Percentiles rank a stretch among this genome's conserved stretches.
These are phyloP conservation scores for Pseudorectes ferrugineus DNA, from an alignment of 2,113 vertebrate genomes.

Conservation along the genomic window DNA sequence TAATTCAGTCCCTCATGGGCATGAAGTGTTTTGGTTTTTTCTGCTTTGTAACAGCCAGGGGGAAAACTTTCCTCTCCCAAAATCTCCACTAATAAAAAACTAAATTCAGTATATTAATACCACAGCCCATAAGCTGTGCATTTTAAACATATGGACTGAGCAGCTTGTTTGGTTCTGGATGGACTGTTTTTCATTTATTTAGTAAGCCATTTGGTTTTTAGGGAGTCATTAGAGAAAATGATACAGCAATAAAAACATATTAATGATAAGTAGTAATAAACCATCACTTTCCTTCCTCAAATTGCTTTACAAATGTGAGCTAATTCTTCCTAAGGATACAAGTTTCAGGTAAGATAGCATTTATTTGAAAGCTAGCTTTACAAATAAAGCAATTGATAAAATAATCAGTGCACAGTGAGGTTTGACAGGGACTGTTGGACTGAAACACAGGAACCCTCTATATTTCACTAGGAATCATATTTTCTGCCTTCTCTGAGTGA, in stretches of 20 bases:
- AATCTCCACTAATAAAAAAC: neutral
- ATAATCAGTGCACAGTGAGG: neutral
- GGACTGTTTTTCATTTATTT: neutral
- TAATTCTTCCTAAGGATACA: neutral
- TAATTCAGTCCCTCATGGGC: neutral
- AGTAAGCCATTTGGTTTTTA: constrained; percentile 5
- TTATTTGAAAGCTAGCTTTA: neutral
- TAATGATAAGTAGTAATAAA: constrained; percentile 20
- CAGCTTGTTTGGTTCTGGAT: constrained; percentile 25
- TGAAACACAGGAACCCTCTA: neutral
- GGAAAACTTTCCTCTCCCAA: neutral
- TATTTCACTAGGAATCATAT: neutral
- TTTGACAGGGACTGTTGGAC: neutral
- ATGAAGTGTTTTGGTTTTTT: neutral
- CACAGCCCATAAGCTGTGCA: neutral
- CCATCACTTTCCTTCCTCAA: neutral
- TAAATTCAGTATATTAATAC: neutral
- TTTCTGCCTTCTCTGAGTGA: neutral
- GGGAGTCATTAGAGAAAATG: constrained; percentile 17
- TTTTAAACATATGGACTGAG: constrained; percentile 30
- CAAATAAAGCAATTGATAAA: neutral
- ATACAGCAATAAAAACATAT: constrained; percentile 17
- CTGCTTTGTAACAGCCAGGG: neutral
- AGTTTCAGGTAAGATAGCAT: neutral
- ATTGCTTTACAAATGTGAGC: neutral